Conservation (phyloP, 2,113 vertebrate species). For the Forbesichthys agassizii region DNA sequence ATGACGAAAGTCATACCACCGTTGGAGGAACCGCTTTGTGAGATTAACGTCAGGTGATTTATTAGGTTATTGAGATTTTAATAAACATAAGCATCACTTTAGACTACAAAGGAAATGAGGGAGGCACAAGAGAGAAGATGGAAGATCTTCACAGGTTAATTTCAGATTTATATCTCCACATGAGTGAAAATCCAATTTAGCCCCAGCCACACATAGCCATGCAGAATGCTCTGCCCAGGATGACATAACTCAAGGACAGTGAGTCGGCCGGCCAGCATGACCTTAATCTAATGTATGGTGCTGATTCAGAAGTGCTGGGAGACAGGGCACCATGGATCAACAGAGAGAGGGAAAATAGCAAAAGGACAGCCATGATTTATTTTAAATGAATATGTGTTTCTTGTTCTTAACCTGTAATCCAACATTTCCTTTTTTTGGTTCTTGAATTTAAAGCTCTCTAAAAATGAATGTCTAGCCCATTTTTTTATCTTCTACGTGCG, state of each 20-base stretch:
- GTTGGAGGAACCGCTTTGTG: background rate
- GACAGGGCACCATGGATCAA: conserved; percentile 9
- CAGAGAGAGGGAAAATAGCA: background rate
- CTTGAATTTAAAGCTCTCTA: background rate
- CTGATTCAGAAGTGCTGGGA: conserved; percentile 51
- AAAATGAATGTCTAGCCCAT: background rate
- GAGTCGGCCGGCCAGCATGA: conserved; percentile 54
- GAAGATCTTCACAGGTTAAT: conserved; percentile 21
- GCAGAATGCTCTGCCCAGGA: conserved; percentile 18
- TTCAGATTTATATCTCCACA: conserved; percentile 45
- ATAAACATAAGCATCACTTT: conserved; percentile 22
- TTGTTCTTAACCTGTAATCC: no score
- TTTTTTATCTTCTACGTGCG: background rate
- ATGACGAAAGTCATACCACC: background rate
- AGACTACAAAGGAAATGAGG: conserved; percentile 35
- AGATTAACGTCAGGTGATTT: background rate
- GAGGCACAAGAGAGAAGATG: conserved; percentile 1
- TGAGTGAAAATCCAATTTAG: conserved; percentile 58
- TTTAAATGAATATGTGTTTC: no score
- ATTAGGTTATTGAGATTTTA: background rate
- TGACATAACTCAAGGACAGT: conserved; percentile 60
- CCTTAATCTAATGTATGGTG: conserved; percentile 48
- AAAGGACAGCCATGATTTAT: background rate
- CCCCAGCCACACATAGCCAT: conserved; percentile 38
- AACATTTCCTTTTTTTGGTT: no score